Evolutionary conservation across 1,140 invertebrate genomes (phyloP).

Genomic region (Drosophila saltans): DNA sequence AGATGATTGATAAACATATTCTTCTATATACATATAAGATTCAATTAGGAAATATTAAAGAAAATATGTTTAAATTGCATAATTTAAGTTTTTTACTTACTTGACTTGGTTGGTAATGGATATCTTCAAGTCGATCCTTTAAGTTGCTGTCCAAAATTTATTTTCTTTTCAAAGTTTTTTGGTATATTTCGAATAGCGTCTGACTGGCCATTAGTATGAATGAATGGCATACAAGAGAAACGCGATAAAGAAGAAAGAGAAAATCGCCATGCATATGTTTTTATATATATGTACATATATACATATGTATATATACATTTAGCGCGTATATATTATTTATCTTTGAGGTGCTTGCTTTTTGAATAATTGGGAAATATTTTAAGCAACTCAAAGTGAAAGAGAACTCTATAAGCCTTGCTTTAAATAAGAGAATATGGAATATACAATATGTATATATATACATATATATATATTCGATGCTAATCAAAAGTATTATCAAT

Average conservation of each 20-base stretch:
- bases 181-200: constrained; percentile 63
- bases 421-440: too few species aligned
- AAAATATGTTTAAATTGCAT: too few species aligned
- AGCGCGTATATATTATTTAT: not conserved
- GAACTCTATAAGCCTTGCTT: too few species aligned
- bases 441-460: too few species aligned
- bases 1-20: too few species aligned
- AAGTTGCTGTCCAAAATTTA: not conserved
- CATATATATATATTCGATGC: too few species aligned
- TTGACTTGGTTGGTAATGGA: not conserved
- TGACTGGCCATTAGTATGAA: constrained; percentile 66
- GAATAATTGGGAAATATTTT: not conserved
- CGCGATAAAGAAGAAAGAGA: not conserved
- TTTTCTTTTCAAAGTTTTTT: constrained; percentile 4
- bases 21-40: too few species aligned
- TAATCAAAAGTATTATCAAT: too few species aligned
- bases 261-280: not conserved
- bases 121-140: not conserved
- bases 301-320: not conserved
- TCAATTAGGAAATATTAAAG: too few species aligned
- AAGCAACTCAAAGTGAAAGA: not conserved
- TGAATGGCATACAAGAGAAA: constrained; percentile 22
- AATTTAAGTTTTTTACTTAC: too few species aligned
- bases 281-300: not conserved
- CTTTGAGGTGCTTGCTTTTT: not conserved